Conservation (phyloP, 2,888 invertebrate species). For the Cheilosia pagana region DNA sequence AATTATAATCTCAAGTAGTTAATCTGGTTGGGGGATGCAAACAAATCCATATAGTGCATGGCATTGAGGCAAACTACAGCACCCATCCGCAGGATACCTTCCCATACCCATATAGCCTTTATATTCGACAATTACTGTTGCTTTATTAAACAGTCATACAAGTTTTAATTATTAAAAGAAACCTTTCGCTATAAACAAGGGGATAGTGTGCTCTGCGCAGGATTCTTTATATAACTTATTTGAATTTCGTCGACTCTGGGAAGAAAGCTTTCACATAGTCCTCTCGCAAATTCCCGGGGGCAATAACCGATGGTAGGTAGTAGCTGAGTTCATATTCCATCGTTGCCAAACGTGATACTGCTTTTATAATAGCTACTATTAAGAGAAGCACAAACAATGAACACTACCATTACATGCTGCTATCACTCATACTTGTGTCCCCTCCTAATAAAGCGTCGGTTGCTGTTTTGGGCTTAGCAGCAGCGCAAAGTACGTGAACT, state of each 20-base stretch:
- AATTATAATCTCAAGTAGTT: conserved; percentile 1
- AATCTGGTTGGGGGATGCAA: not conserved
- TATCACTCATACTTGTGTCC: conserved; percentile 29
- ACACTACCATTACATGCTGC: conserved; percentile 8
- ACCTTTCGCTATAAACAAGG: not conserved
- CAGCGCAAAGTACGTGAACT: conserved; percentile 25
- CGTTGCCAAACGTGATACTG: conserved; percentile 34
- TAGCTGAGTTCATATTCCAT: conserved; percentile 11
- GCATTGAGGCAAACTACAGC: not conserved
- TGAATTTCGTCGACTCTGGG: not conserved
- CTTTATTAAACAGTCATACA: conserved; percentile 9
- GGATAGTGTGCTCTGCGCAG: conserved; percentile 28
- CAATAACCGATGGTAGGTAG: conserved; percentile 39
- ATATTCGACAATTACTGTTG: conserved; percentile 9
- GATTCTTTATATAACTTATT: not conserved
- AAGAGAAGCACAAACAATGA: conserved; percentile 12
- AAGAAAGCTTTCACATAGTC: conserved; percentile 30
- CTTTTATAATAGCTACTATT: conserved; percentile 18
- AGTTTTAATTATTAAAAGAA: conserved; percentile 23
- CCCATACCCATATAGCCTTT: not conserved
- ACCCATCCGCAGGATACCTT: not conserved
- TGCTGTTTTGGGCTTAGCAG: conserved; percentile 9
- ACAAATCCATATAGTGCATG: not conserved
- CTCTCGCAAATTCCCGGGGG: conserved; percentile 39
- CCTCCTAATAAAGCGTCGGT: conserved; percentile 8